Evolutionary conservation across 92 coral and sea anemone genomes (phyloP), one percentile per base, ranked within the genome.

Genomic region (Heteractis magnifica): DNA sequence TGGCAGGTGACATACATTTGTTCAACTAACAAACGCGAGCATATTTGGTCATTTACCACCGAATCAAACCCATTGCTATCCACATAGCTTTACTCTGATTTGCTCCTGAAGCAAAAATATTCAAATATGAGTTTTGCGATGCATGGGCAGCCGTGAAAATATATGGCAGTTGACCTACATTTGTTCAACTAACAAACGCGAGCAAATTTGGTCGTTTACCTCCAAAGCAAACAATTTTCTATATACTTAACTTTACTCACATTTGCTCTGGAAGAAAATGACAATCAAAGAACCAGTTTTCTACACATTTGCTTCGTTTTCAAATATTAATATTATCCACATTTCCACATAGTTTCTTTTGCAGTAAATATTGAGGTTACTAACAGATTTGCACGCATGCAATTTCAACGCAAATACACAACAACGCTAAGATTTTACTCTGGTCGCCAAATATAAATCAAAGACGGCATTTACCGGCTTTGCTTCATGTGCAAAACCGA

Each of bases 381-480:
- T 12, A 53, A 53, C 8, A 53, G 10, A 7, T 53, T 53, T 53
- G 59, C 11, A 58, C 4, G 65, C 65, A 58, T 58, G 18, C 18
- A 58, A 58, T 9, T 58, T 58, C 4, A 58, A 58, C 18, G 65
- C 65, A 58, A 58, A 9, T 9, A 58, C 4, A 58, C 15, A 58
- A 58, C 14, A 58, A 10, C 65, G 14, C 65, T 58, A 58, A 58
- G 4, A 58, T 48, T 73, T 73, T 73, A 26, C 51, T 73, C 19
- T 48, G 52, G 3, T 15, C 18, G 52, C 18, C 77, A 73, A 73
- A 73, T 15, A 12, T 51, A 73, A 73, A 73, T 48, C 76, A 72
- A 72, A 26, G 76, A 72, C 76, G 76, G 44, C 76, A 72, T 72
- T 72, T 72, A 72, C 76, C 76, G 49, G 76, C 76, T 72, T 72